Conservation (phyloP, 2,888 invertebrate genomes). For the Rhyacophila evoluta region DNA sequence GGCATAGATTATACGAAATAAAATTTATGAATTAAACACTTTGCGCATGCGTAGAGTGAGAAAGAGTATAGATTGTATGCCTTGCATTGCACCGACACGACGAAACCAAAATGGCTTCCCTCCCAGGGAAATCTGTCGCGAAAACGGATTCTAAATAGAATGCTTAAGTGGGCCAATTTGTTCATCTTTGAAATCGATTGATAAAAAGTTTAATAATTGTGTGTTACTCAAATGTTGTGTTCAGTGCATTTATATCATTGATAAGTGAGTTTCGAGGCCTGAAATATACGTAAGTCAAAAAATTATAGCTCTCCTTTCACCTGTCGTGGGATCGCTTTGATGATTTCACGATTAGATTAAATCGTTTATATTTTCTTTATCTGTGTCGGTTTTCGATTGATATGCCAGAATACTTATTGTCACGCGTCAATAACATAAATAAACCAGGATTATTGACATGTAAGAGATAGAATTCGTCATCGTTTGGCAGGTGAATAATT, state of each 20-base stretch:
- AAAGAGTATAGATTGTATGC: slow-evolving; percentile 10
- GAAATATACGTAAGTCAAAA: slow-evolving; percentile 16
- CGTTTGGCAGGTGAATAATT: slow-evolving; percentile 22
- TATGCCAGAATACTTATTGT: background rate
- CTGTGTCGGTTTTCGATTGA: background rate
- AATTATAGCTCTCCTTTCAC: slow-evolving; percentile 21
- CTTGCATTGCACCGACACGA: slow-evolving; percentile 26
- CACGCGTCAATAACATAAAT: background rate
- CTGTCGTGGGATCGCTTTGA: background rate
- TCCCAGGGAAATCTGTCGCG: slow-evolving; percentile 27
- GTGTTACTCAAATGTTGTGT: slow-evolving; percentile 2
- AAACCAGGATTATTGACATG: background rate
- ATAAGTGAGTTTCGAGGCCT: background rate
- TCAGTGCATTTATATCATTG: background rate
- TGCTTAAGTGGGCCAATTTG: slow-evolving; percentile 23
- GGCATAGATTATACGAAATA: slow-evolving; percentile 10
- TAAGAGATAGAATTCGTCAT: background rate
- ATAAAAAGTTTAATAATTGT: background rate
- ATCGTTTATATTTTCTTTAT: slow-evolving; percentile 1
- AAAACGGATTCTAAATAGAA: slow-evolving; percentile 16
- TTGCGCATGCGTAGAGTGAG: slow-evolving; percentile 15
- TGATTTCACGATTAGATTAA: slow-evolving; percentile 10
- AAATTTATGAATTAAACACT: slow-evolving; percentile 21
- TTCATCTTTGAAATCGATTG: background rate
- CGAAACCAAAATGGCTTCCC: slow-evolving; percentile 29